A percentile compares a stretch with the other conserved stretches of the same genome.
Conservation (phyloP, 1,140 invertebrate genomes). For the Hydropsyche tenuis region DNA sequence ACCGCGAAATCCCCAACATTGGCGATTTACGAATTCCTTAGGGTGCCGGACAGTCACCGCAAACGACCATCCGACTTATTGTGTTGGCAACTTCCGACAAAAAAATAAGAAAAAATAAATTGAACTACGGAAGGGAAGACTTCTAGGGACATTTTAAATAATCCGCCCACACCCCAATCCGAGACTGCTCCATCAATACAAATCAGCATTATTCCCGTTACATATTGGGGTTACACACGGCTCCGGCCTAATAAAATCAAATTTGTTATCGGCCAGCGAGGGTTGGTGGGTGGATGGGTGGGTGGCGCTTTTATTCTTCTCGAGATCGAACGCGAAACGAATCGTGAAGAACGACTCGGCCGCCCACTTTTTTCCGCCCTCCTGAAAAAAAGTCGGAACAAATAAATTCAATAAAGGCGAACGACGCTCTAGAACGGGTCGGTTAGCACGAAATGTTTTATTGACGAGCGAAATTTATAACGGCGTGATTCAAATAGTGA, state of each 20-base stretch:
- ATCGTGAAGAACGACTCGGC: conserved; percentile 20
- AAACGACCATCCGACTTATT: conserved; percentile 35
- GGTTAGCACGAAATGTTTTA: not conserved
- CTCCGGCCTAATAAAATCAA: conserved; percentile 46
- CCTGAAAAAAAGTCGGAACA: not conserved
- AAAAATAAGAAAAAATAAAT: not conserved
- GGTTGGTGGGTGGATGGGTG: not conserved
- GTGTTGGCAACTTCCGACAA: conserved; percentile 21
- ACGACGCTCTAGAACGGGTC: not conserved
- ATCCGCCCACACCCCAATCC: not conserved
- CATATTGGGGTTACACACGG: conserved; percentile 43
- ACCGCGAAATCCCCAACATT: conserved; percentile 22
- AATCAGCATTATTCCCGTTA: conserved; percentile 49
- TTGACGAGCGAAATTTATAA: not conserved
- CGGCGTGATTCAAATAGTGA: no score
- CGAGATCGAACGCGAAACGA: conserved; percentile 20
- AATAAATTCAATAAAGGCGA: conserved; percentile 25
- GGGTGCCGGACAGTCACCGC: conserved; percentile 28
- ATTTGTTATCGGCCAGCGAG: conserved; percentile 45
- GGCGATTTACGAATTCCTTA: conserved; percentile 25
- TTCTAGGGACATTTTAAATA: conserved; percentile 44
- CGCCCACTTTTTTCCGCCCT: no score
- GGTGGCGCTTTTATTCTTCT: conserved; percentile 16
- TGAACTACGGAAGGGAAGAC: conserved; percentile 1
- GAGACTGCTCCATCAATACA: conserved; percentile 46